phyloP scores from a whole-genome alignment of 2,888 invertebrate genomes.

The Branchellion lobata region DNA sequence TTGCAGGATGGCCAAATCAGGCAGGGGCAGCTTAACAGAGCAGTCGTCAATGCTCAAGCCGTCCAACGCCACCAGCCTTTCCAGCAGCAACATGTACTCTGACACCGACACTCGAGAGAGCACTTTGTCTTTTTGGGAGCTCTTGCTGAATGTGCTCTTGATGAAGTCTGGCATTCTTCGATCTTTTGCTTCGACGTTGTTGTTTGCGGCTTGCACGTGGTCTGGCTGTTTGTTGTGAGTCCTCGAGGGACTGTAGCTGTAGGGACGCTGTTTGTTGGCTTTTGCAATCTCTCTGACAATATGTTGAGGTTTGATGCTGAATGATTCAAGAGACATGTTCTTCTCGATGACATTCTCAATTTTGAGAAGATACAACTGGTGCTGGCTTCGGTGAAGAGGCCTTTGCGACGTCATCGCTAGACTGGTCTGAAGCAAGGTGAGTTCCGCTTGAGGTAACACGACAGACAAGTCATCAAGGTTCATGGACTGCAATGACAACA shows the following conservation, averaged over 20 bases:
- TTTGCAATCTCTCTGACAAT: neutral
- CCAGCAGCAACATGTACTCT: neutral
- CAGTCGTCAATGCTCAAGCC: neutral
- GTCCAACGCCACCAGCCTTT: neutral
- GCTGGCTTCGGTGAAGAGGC: neutral
- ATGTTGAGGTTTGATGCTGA: neutral
- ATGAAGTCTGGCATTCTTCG: neutral
- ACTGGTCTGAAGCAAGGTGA: neutral
- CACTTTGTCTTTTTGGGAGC: neutral
- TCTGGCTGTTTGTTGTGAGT: too few relatives aligned
- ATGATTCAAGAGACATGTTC: neutral
- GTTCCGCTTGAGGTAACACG: neutral
- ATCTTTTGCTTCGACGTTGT: neutral
- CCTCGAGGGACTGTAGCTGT: too few relatives aligned
- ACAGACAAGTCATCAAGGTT: conserved; percentile 6
- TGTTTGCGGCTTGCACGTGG: too few relatives aligned
- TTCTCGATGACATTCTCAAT: neutral
- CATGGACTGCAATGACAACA: neutral
- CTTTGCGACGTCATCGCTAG: neutral
- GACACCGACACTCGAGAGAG: neutral
- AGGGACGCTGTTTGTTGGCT: neutral
- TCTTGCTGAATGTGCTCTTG: neutral
- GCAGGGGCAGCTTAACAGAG: neutral
- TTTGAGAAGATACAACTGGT: conserved; percentile 4
- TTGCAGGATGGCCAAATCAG: neutral